Conservation (phyloP, 2,797 vertebrate species). For the Sphenodon punctatus region DNA sequence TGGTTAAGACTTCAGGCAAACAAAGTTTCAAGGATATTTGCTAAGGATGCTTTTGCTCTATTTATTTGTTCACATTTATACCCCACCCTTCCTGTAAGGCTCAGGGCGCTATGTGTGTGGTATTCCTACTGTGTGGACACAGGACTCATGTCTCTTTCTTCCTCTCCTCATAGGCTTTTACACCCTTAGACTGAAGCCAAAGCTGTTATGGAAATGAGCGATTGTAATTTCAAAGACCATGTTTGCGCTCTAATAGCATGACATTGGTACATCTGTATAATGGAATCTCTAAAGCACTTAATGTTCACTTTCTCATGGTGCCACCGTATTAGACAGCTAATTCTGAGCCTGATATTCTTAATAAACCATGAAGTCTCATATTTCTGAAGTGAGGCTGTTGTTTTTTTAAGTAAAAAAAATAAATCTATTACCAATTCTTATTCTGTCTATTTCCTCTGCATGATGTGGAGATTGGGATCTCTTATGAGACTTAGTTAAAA, state of each 20-base stretch:
- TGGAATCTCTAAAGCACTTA: background rate
- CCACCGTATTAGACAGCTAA: accelerated
- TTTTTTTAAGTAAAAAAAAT: too few species aligned
- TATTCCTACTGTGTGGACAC: background rate
- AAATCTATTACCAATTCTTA: accelerated
- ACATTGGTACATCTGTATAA: accelerated
- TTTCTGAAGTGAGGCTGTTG: accelerated
- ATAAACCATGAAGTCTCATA: accelerated
- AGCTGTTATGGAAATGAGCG: background rate
- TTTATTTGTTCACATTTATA: too few species aligned
- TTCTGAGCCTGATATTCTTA: background rate
- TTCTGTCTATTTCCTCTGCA: accelerated
- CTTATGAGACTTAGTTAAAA: background rate
- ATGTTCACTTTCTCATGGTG: accelerated
- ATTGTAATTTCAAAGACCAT: background rate
- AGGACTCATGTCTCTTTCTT: background rate
- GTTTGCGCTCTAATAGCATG: background rate
- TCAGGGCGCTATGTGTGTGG: too few species aligned
- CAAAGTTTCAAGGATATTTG: background rate
- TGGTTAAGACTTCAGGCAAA: background rate
- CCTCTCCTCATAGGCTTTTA: background rate
- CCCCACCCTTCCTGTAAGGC: too few species aligned
- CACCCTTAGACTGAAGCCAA: background rate
- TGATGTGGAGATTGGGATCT: background rate
- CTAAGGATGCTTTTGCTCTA: background rate